Conservation (phyloP, 2,888 invertebrate species). For the Megamerina dolium region DNA sequence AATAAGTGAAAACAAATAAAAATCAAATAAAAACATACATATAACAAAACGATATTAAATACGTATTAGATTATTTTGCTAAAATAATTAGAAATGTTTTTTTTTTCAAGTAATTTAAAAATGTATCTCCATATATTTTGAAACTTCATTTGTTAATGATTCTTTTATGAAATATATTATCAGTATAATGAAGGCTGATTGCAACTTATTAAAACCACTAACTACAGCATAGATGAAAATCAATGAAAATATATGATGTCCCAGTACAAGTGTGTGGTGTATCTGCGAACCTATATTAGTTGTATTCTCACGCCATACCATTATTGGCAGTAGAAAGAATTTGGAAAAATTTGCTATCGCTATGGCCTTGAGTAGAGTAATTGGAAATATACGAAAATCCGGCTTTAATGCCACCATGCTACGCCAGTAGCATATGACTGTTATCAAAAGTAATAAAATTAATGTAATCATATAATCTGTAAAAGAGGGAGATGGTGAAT, state of each 20-base stretch:
- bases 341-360: constrained; percentile 57
- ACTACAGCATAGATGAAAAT: constrained; percentile 56
- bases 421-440: no score
- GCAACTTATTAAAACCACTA: constrained; percentile 22
- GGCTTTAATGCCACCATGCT: constrained; percentile 10
- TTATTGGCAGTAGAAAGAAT: constrained; percentile 57
- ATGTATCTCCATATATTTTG: constrained; percentile 27
- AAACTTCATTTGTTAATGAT: constrained; percentile 16
- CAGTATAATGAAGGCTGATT: constrained; percentile 30
- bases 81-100: no score
- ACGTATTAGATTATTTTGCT: no score
- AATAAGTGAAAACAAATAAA: no score
- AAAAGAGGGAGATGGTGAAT: no score
- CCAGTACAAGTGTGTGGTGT: constrained; percentile 57
- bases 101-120: no score
- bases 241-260: constrained; percentile 60
- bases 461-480: constrained; percentile 35
- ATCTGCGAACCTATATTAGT: constrained; percentile 44
- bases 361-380: constrained; percentile 54
- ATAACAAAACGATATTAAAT: no score
- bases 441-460: constrained; percentile 25
- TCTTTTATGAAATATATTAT: constrained; percentile 36
- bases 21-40: no score
- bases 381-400: constrained; percentile 20
- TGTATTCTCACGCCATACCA: constrained; percentile 56